Base-by-base conservation (phyloP, 2,797 vertebrate species). In the Siniperca scherzeri region DNA sequence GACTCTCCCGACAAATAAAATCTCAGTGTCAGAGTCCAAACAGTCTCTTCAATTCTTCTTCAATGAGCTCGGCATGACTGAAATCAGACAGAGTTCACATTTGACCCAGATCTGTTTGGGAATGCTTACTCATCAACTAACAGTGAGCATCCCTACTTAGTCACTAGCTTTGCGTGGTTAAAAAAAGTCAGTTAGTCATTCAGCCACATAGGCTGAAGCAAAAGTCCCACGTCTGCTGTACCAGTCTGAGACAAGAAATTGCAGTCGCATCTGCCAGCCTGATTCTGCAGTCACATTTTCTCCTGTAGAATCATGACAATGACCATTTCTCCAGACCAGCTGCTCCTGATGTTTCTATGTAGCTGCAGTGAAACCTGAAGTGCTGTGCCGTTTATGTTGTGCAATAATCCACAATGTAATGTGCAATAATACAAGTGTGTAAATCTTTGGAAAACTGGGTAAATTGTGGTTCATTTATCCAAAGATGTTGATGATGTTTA, bases 151-250 rank as follows among this genome's bases (percentile, higher is more conserved):
- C 44, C 33, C 14, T 10, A 8, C 50, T 74, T 14, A 67, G 17
- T 76, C 76, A 33, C 57, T 13, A 7, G 5, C 48, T 59, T 30
- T 4, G 48, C 27, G 38, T 14, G 3, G 25, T 48, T 64, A 21
- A 66, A 69, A 42, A 55, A 48, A 25, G 44, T 73, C 64, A 25
- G 65, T 60, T 59, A 38, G 22, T 70, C 65, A 62, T 55, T 64
- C 36, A 48, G 38, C 56, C 42, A 30, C 56, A 57, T 22, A 3
- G 30, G 52, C 67, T 53, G 70, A 25, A 73, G 30, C 7, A 59
- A 74, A 73, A 2, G 44, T 77, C 70, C 64, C 55, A 70, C 5
- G 9, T 68, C 73, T 57, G 61, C 33, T 56, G 57, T 9, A 3
- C 0, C 17, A 61, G 22, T 62, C 59, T 38, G 46, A 38, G 74